Evolutionary conservation across 2,888 invertebrate genomes (phyloP), one percentile per base, ranked within the genome.

Genomic region (Nysson spinosus): DNA sequence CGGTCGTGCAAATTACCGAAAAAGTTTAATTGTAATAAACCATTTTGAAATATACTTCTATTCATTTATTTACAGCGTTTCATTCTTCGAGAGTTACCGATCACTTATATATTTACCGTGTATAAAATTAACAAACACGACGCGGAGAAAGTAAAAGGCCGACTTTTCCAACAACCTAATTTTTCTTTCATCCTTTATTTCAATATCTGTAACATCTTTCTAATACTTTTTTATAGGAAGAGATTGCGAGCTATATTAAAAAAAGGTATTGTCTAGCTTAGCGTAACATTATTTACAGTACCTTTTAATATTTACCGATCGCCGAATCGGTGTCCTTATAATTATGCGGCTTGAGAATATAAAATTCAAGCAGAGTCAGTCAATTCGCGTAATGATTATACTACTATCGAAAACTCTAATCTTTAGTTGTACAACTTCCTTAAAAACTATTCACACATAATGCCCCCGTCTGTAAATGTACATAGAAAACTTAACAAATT

Each of bases 401-500:
- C 30, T 57, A 54, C 3, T 22, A 37, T 35, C n/a, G 7, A 44
- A 20, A 16, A 28, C 46, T 19, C 42, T 60, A 35, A 55, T 47
- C 6, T 42, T 62, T 62, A 62, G 40, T 65, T 63, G 51, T 47
- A 51, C 56, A 35, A 14, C 32, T 54, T 50, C 28, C 11, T 50
- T 65, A 65, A 54, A 32, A 37, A 50, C 17, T n/a, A 44, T 28
- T 44, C 26, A 17, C 32, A 44, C 17, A n/a, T n/a, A n/a, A n/a
- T n/a, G n/a, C n/a, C n/a, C n/a, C n/a, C n/a, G n/a, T 19, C 20
- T 5, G 56, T 75, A 72, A 52, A 69, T 72, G 68, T 72, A 74
- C 54, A 68, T 70, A 74, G 47, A 78, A 83, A 82, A 81, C 79
- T 79, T 81, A 83, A 82, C 79, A 79, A 76, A 66, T 70, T 55